Conservation (phyloP, 2,797 vertebrate species). For the Peromyscus melanophrys region DNA sequence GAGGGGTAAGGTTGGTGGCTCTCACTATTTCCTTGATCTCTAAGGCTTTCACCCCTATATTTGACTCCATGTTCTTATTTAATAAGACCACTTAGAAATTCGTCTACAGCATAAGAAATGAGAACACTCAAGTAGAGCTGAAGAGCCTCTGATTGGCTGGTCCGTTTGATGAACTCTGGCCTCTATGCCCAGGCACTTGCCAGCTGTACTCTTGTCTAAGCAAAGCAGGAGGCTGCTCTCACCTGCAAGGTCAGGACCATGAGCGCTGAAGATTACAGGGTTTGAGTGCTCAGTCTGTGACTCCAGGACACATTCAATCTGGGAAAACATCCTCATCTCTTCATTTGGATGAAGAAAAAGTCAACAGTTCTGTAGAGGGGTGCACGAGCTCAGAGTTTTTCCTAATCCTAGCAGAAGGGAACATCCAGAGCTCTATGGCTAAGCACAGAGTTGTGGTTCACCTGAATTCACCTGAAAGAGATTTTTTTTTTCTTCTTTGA, state of each 20-base stretch:
- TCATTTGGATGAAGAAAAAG: slow-evolving; percentile 33
- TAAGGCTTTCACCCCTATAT: too few relatives aligned
- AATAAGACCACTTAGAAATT: too few relatives aligned
- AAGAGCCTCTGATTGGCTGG: background rate
- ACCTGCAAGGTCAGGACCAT: background rate
- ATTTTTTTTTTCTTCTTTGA: background rate
- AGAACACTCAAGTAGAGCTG: background rate
- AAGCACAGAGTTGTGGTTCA: background rate
- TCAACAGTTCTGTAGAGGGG: slow-evolving; percentile 13
- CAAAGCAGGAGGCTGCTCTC: background rate
- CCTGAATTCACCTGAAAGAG: background rate
- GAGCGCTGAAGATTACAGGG: background rate
- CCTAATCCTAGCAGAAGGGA: background rate
- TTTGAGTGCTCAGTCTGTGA: background rate
- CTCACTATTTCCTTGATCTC: too few relatives aligned
- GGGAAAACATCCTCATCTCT: slow-evolving; percentile 49
- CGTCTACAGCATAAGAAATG: background rate
- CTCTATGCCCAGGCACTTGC: background rate
- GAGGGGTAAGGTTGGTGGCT: too few relatives aligned
- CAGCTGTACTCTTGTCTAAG: background rate
- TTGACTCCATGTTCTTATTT: too few relatives aligned
- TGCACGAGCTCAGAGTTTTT: background rate
- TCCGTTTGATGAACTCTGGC: background rate
- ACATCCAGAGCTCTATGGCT: background rate
- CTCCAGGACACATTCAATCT: slow-evolving; percentile 26